Evolutionary conservation across 2,888 invertebrate genomes (phyloP), one percentile per base, ranked within the genome.

Genomic region (Andrena dorsata): DNA sequence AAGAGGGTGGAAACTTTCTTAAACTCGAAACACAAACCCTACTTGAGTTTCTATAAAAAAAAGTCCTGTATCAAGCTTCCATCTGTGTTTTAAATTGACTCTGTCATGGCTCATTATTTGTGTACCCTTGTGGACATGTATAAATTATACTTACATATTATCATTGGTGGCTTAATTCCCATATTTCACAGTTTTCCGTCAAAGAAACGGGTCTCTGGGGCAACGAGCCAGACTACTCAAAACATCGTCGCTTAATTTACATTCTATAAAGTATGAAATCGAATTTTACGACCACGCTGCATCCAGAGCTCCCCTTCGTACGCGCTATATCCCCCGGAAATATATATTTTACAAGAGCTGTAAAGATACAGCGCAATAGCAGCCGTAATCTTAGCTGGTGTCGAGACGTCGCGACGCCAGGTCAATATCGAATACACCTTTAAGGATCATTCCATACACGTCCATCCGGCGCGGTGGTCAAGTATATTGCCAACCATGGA

Each of bases 391-490:
- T 82, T 47, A 23, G 70, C 68, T 41, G 41, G 41, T 51, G 82
- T 64, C 65, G 72, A 68, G 86, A 82, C 82, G 60, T 73, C 64
- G 58, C 56, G 64, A 60, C 76, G 73, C 77, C 66, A 41, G 71
- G 41, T 83, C 81, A 72, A 76, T 75, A 79, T 80, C 64, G 76
- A 71, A 60, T 58, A 49, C 70, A 80, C 70, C 70, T 68, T 41
- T 73, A 64, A 78, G 68, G 76, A 79, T 86, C 64, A 72, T 80
- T 82, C 72, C 68, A 79, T 79, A 75, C 60, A 23, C 58, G 79
- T 63, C 32, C 49, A 75, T 68, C 23, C 65, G 61, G 41, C n/a
- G 8, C 61, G 32, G 58, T 53, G 84, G 76, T 80, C 82, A 79
- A 82, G 79, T 84, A 78, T 65, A 74, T 74, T 74, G 74, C 76